Percentiles rank a stretch among this genome's conserved stretches.
Evolutionary conservation across 2,113 vertebrate genomes (phyloP).

Genomic region (Gopherus evgoodei): DNA sequence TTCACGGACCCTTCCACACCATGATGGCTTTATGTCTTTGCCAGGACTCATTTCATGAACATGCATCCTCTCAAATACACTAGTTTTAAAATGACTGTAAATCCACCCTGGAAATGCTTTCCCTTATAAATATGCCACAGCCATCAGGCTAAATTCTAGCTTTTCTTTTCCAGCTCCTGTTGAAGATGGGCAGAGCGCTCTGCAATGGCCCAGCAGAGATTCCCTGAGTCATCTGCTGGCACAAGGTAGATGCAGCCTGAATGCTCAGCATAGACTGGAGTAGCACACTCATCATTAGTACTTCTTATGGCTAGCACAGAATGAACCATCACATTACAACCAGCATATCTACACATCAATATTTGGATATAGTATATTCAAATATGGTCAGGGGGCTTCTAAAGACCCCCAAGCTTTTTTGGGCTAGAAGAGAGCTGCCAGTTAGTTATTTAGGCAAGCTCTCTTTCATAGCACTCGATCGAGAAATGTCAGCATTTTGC

Average conservation of each 20-base stretch:
- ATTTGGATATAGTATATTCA: too few relatives aligned
- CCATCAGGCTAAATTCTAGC: background rate
- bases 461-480: too few relatives aligned
- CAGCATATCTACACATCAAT: too few relatives aligned
- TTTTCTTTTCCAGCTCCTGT: background rate
- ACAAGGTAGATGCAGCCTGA: background rate
- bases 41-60: background rate
- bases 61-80: background rate
- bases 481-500: too few relatives aligned
- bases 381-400: too few relatives aligned
- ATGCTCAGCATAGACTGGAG: background rate
- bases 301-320: background rate
- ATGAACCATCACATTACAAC: background rate
- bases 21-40: too few relatives aligned
- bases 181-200: background rate
- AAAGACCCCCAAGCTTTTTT: too few relatives aligned
- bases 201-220: background rate
- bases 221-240: background rate
- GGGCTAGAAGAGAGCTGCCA: too few relatives aligned
- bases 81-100: background rate
- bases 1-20: too few relatives aligned
- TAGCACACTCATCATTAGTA: background rate
- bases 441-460: too few relatives aligned
- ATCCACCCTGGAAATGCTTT: background rate
- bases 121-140: background rate